These are phyloP conservation scores for Cryptotermes secundus DNA, from an alignment of 1,140 invertebrate genomes.

Conservation along the genomic window DNA sequence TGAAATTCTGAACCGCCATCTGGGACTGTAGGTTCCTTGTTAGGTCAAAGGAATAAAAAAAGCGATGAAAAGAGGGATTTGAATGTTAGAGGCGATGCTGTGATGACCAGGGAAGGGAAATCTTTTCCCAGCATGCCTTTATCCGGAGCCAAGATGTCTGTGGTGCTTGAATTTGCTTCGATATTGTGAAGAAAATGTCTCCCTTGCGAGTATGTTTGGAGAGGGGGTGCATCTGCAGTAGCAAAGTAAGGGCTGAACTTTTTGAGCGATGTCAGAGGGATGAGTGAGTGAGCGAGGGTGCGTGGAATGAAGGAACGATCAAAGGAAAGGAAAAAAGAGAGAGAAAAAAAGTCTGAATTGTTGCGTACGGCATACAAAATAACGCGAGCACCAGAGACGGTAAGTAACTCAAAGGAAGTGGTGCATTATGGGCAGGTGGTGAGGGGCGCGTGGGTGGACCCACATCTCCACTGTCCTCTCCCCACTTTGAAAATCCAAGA, in stretches of 20 bases:
- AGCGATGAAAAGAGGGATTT: slow-evolving; percentile 25
- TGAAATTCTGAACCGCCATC: slow-evolving; percentile 24
- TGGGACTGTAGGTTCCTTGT: slow-evolving; percentile 21
- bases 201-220: slow-evolving; percentile 18
- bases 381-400: background rate
- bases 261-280: background rate
- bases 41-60: slow-evolving; percentile 21
- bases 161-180: slow-evolving; percentile 24
- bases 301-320: background rate
- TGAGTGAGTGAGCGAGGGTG: slow-evolving; percentile 16
- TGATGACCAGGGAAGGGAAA: slow-evolving; percentile 4
- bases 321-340: background rate
- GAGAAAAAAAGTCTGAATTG: background rate
- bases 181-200: slow-evolving; percentile 27
- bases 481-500: background rate
- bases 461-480: background rate
- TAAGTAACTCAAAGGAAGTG: background rate
- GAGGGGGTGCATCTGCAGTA: slow-evolving; percentile 7
- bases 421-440: background rate
- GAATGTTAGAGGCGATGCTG: slow-evolving; percentile 22
- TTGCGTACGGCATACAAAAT: slow-evolving; percentile 9
- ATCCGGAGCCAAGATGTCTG: slow-evolving; percentile 5
- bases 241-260: slow-evolving; percentile 10
- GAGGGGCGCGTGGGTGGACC: background rate
- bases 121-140: background rate